Base-by-base conservation (phyloP, 2,888 invertebrate genomes). In the Machimus rusticus region DNA sequence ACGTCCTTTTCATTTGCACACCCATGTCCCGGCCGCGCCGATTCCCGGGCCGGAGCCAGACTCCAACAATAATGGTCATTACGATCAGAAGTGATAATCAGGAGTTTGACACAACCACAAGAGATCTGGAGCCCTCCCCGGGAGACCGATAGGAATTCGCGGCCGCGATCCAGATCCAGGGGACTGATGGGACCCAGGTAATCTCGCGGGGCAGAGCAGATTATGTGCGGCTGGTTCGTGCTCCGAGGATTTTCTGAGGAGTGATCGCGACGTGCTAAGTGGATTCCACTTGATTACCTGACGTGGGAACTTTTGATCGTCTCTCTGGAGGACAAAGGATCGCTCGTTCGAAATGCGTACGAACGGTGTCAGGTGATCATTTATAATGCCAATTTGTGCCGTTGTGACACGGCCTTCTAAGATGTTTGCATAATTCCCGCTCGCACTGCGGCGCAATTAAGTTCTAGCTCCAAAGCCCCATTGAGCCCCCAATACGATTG, bases 51-150 rank as follows among this genome's bases (percentile, higher is more conserved):
- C 6, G 79, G 46, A 28, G 23, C 79, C 51, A 79, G 46, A 23
- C 79, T 51, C 23, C 79, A 79, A 79, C 79, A 79, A 79, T 79
- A 79, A 79, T 79, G 79, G 51, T 74, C 85, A 85, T 85, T 85
- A 85, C 85, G 74, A 85, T 85, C 85, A 85, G 46, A 85, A 85
- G 85, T 85, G 85, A 74, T 85, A 85, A 85, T 85, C 85, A 74
- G 28, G 43, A 74, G 31, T 85, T 85, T 85, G 85, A 85, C 74
- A 74, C 39, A 74, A 34, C 43, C 28, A 74, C 37, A 43, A 43
- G 74, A 74, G 43, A 39, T 76, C 76, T 85, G 85, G 43, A 16
- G 46, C 85, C 74, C 74, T 57, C 74, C 46, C 85, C 74, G 31
- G 74, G 85, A 31, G 85, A 39, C 46, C 74, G 37, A 66, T 55